Evolutionary conservation across 2,888 invertebrate species (phyloP), one percentile per base, ranked within the genome.

Genomic region (Amaurobius ferox): DNA sequence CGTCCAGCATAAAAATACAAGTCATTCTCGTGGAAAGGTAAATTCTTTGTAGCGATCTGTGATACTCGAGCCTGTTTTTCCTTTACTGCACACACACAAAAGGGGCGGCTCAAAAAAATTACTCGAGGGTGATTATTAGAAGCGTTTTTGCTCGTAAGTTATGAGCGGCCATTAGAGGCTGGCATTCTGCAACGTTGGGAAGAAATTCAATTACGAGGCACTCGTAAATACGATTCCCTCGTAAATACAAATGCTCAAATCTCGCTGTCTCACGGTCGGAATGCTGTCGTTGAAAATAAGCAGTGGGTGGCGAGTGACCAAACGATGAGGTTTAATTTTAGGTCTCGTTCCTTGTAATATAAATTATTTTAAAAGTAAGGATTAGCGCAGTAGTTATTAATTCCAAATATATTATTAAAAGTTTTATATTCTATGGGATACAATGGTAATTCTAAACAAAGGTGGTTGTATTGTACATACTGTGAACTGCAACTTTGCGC

Each of bases 121-220:
- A 80, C 80, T 66, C 73, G 67, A 29, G 80, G 80, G 80, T 80
- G 80, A 80, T 80, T 80, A 80, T 80, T 73, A 80, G 73, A 80
- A 79, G 73, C 32, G 40, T 71, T 72, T 70, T 44, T 30, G 55
- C 55, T 72, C 72, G 48, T 73, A 67, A 80, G 73, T 80, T 80
- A 80, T 80, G 73, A 73, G 80, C 48, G 39, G 67, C 80, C 67
- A 80, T 80, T 80, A 80, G 72, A 40, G 28, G 28, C 44, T 55
- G 29, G 40, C 55, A 61, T 72, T 61, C 61, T 61, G 19, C 48
- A 7, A 16, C 26, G 28, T 2, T n/a, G 68, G 32, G 81, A 81
- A 81, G 81, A 81, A 81, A 81, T 81, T 81, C 81, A 81, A 81
- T 81, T 81, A 81, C 73, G 68, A 39, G 30, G 23, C 16, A 55